Evolutionary conservation across 1,140 invertebrate species (phyloP).

Genomic region (Centruroides vittatus): DNA sequence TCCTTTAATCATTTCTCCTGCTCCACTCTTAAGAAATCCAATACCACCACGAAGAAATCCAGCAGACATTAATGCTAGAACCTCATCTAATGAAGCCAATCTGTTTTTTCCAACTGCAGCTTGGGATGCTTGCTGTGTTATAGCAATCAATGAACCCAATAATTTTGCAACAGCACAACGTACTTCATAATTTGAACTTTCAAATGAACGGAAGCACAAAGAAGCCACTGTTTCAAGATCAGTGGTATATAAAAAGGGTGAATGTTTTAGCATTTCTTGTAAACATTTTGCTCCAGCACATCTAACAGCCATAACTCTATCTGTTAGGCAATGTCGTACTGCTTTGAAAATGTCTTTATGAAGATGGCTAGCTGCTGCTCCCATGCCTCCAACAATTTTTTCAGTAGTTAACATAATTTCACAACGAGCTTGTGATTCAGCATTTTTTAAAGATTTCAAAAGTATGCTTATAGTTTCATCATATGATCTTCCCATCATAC

Average conservation of each 20-base stretch:
- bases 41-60: slow-evolving; percentile 88
- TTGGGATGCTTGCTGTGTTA: slow-evolving; percentile 45
- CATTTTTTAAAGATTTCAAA: slow-evolving; percentile 78
- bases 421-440: slow-evolving; percentile 87
- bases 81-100: slow-evolving; percentile 74
- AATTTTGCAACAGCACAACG: slow-evolving; percentile 81
- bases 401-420: slow-evolving; percentile 95
- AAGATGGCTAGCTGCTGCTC: slow-evolving; percentile 64
- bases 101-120: slow-evolving; percentile 23
- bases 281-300: slow-evolving; percentile 78
- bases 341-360: slow-evolving; percentile 90
- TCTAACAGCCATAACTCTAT: slow-evolving; percentile 78
- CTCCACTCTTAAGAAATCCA: slow-evolving; percentile 79
- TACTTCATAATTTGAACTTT: slow-evolving; percentile 89
- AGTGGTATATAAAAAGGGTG: slow-evolving; percentile 69
- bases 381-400: slow-evolving; percentile 80
- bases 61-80: slow-evolving; percentile 77
- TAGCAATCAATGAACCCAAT: slow-evolving; percentile 60
- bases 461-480: slow-evolving; percentile 92
- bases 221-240: slow-evolving; percentile 81
- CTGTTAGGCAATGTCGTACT: slow-evolving; percentile 64
- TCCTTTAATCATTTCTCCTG: slow-evolving; percentile 91
- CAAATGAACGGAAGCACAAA: slow-evolving; percentile 77
- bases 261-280: slow-evolving; percentile 73
- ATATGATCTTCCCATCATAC: slow-evolving; percentile 97